Base-by-base conservation (phyloP, 2,888 invertebrate species). In the Malacosoma neustria region DNA sequence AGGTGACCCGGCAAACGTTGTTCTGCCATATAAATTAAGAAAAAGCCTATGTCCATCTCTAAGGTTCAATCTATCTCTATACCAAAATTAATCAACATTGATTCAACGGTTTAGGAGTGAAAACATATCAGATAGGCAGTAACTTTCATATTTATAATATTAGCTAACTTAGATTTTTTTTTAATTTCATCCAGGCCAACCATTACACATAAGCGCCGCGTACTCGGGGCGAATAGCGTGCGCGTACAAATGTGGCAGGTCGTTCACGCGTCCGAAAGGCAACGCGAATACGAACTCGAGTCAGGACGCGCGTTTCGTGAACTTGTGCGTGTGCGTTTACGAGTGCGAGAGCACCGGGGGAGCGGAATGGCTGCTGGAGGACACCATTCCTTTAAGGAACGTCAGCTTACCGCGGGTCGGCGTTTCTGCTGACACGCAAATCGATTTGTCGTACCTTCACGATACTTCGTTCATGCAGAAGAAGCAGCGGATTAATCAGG, bases 321-420 rank as follows among this genome's bases (percentile, higher is more conserved):
- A 96, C 70, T 86, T 96, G 1, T 94, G 94, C 74, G 97, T 99
- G 4, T 96, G 97, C 32, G 98, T 99, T 47, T 99, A 98, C 80
- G 99, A 99, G 72, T 99, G 99, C 71, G 99, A 99, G 81, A 98
- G 98, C 48, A 98, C 98, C 4, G 99, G 84, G 4, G 98, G 95
- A 40, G 92, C 93, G 30, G 94, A 94, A 60, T 99, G 98, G 98
- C 88, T 97, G 32, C 81, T 97, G 7, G 98, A 99, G 69, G 98
- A 99, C 57, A 96, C 96, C 1, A 97, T 99, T 51, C 96, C 97
- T 50, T 75, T 99, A 55, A 92, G 95, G 65, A 97, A 98, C 65
- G 96, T 98, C 44, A 94, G 94, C 64, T 73, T 98, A 50, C 95
- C 95, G 0, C 80, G 94, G 36, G 93, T 94, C 11, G 87, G 93